phyloP scores from a whole-genome alignment of 2,888 invertebrate species.

The Cantharis lateralis region DNA sequence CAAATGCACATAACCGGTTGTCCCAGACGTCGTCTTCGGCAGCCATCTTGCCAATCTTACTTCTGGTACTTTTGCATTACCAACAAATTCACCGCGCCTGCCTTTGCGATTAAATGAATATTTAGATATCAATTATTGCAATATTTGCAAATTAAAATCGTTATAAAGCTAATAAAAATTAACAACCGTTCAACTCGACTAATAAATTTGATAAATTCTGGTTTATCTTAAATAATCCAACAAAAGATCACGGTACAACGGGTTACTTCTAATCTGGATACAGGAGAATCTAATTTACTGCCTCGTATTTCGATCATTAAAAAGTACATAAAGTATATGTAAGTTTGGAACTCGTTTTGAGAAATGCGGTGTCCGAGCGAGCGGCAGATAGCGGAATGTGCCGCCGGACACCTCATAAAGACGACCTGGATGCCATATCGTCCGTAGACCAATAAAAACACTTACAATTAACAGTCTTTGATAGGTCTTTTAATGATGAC shows the following conservation, averaged over 20 bases:
- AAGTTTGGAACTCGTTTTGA: constrained; percentile 37
- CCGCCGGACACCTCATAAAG: constrained; percentile 37
- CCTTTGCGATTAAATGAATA: background rate
- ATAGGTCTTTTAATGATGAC: constrained; percentile 32
- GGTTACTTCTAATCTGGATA: constrained; percentile 37
- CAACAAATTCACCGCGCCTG: constrained; percentile 7
- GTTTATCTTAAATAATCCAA: constrained; percentile 31
- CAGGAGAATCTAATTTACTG: constrained; percentile 40
- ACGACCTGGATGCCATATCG: constrained; percentile 33
- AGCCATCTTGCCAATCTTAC: constrained; percentile 50
- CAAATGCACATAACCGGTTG: constrained; percentile 57
- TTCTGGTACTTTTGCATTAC: constrained; percentile 23
- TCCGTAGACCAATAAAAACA: constrained; percentile 32
- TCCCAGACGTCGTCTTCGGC: constrained; percentile 48
- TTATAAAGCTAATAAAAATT: background rate
- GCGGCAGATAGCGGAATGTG: constrained; percentile 36
- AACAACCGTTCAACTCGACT: background rate
- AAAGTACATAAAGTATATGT: constrained; percentile 38
- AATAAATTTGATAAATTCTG: background rate
- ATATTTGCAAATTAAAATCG: background rate
- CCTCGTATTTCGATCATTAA: constrained; percentile 37
- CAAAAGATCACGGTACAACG: constrained; percentile 35
- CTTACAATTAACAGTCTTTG: constrained; percentile 31
- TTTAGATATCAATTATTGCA: background rate
- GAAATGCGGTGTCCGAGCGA: constrained; percentile 32